Percentiles rank a stretch among this genome's conserved stretches.
Conservation (phyloP, 2,113 vertebrate species). For the Tringa solitaria region DNA sequence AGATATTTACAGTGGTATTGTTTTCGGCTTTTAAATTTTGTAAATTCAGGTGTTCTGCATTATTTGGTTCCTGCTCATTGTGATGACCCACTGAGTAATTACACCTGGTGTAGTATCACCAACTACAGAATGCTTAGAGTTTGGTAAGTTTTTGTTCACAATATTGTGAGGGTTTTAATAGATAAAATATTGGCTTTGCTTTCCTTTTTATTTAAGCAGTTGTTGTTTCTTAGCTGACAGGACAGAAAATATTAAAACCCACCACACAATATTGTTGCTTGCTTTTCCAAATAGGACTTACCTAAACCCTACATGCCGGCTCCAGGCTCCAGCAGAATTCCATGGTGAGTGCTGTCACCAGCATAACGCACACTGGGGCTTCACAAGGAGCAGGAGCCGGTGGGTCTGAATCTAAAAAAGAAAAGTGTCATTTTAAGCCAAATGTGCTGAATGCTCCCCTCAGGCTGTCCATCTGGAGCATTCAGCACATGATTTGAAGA, state of each 20-base stretch:
- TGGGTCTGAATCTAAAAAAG: constrained; percentile 68
- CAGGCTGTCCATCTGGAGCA: not conserved
- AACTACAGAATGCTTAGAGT: not conserved
- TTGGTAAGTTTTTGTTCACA: constrained; percentile 55
- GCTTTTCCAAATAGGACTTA: constrained; percentile 53
- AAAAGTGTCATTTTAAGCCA: constrained; percentile 66
- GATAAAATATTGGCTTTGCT: not conserved
- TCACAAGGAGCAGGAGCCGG: constrained; percentile 72
- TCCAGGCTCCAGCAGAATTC: constrained; percentile 70
- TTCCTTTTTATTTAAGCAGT: not conserved
- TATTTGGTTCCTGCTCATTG: constrained; percentile 52
- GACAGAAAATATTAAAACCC: constrained; percentile 51
- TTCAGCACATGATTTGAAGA: constrained; percentile 34
- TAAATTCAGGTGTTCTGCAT: not conserved
- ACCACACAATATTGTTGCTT: constrained; percentile 56
- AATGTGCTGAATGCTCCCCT: constrained; percentile 45
- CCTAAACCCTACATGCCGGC: constrained; percentile 70
- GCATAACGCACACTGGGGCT: constrained; percentile 51
- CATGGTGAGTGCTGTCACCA: constrained; percentile 66
- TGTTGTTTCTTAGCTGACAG: not conserved
- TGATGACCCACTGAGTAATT: constrained; percentile 7
- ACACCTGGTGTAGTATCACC: not conserved
- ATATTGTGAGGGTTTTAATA: constrained; percentile 69
- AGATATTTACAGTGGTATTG: constrained; percentile 64
- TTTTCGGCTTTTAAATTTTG: constrained; percentile 57